Conservation (phyloP, 92 coral and sea anemone species). For the Zoanthus solanderi region DNA sequence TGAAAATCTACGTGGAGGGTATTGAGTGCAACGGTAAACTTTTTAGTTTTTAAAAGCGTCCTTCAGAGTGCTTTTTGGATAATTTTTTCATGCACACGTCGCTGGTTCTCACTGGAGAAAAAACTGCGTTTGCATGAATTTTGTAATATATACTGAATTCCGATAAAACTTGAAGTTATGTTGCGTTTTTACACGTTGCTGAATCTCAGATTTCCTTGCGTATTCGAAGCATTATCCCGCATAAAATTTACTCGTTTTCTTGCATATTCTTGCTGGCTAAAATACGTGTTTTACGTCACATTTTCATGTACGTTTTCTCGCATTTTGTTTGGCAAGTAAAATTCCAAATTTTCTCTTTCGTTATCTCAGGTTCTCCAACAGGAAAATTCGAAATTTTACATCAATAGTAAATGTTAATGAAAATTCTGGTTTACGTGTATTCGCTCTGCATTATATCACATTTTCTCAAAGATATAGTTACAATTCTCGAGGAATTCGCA, state of each 20-base stretch:
- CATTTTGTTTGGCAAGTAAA: background rate
- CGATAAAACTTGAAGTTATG: constrained; percentile 23
- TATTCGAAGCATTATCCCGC: constrained; percentile 4
- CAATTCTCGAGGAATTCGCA: background rate
- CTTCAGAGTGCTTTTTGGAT: no score
- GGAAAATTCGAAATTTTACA: constrained; percentile 4
- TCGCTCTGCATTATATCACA: constrained; percentile 4
- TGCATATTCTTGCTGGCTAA: background rate
- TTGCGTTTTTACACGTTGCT: constrained; percentile 11
- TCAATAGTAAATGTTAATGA: constrained; percentile 10
- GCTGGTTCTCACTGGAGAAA: constrained; percentile 16
- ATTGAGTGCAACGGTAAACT: no score
- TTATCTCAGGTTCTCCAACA: constrained; percentile 15
- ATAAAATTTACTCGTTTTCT: background rate
- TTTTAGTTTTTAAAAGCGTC: no score
- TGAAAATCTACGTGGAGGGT: no score
- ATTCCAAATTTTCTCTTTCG: constrained; percentile 13
- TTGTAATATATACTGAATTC: constrained; percentile 30
- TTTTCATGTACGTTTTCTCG: constrained; percentile 14
- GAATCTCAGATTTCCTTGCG: background rate
- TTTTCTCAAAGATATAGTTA: background rate
- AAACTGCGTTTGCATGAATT: constrained; percentile 27
- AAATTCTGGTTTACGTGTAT: constrained; percentile 12
- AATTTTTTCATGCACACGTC: no score
- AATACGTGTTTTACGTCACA: constrained; percentile 26